Conservation (phyloP, 1,140 invertebrate species). For the Hestina assimilis region DNA sequence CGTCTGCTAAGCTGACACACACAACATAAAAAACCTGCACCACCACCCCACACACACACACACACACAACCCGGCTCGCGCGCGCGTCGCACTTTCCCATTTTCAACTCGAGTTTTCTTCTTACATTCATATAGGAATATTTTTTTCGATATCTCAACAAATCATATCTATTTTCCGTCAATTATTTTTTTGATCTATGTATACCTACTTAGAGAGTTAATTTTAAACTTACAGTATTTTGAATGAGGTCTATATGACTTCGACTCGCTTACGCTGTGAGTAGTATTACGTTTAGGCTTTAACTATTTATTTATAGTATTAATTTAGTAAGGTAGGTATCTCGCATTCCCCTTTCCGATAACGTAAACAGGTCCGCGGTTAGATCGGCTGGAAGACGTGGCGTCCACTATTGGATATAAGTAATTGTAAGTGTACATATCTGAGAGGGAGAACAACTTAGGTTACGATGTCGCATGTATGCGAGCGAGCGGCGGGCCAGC, state of each 20-base stretch:
- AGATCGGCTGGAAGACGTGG: background rate
- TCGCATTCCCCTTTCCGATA: slow-evolving; percentile 5
- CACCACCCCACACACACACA: background rate
- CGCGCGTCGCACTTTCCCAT: background rate
- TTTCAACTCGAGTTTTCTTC: background rate
- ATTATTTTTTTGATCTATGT: slow-evolving; percentile 26
- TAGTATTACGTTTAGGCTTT: slow-evolving; percentile 3
- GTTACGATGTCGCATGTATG: slow-evolving; percentile 7
- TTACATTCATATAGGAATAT: background rate
- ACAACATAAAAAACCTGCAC: too few relatives aligned
- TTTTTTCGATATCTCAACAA: slow-evolving; percentile 5
- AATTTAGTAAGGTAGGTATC: background rate
- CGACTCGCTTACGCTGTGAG: background rate
- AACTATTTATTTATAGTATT: slow-evolving; percentile 8
- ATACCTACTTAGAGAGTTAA: background rate
- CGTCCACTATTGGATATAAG: background rate
- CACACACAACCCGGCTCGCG: slow-evolving; percentile 7
- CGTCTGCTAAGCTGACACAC: slow-evolving; percentile 82
- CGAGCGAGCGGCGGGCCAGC: background rate
- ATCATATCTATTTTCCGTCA: slow-evolving; percentile 28
- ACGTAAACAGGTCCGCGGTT: background rate
- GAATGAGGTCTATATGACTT: too few relatives aligned
- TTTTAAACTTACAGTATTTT: background rate
- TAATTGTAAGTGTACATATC: slow-evolving; percentile 36
- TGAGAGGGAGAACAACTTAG: slow-evolving; percentile 27